Evolutionary conservation across 2,797 vertebrate genomes (phyloP).

Genomic region (Lagocephalus sceleratus): DNA sequence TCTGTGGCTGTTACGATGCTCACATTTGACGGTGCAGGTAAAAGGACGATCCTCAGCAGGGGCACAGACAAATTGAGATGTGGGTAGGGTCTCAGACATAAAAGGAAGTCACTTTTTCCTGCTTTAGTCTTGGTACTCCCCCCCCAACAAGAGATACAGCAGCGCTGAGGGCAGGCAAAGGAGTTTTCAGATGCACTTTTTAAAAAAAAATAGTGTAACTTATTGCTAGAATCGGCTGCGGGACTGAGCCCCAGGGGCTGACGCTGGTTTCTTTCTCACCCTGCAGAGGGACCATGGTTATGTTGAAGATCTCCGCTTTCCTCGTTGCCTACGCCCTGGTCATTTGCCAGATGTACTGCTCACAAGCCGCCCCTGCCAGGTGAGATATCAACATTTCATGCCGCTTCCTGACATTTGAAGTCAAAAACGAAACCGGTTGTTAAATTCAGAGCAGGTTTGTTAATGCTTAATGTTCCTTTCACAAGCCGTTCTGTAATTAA

Average conservation of each 20-base stretch:
- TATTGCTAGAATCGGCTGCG: too few species aligned
- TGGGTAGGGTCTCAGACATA: constrained; percentile 13
- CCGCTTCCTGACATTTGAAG: background rate
- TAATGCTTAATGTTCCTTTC: too few species aligned
- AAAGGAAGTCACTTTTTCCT: constrained; percentile 2
- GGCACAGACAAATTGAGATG: constrained; percentile 10
- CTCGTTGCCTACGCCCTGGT: constrained; percentile 89
- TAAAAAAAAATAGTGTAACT: too few species aligned
- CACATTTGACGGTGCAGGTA: constrained; percentile 1
- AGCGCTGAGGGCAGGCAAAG: constrained; percentile 12
- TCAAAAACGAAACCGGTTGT: background rate
- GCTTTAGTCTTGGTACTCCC: constrained; percentile 5
- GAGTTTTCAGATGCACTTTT: background rate
- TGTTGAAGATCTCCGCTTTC: constrained; percentile 89
- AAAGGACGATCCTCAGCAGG: constrained; percentile 30
- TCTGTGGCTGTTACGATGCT: background rate
- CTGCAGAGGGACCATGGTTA: constrained; percentile 83
- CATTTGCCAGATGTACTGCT: constrained; percentile 89
- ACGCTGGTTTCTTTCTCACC: constrained; percentile 40
- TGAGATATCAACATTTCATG: constrained; percentile 54
- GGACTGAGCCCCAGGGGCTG: too few species aligned
- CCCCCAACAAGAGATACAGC: background rate
- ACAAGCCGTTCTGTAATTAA: too few species aligned
- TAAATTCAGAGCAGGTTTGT: too few species aligned
- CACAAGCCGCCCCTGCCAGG: constrained; percentile 88